Conservation (phyloP, 2,888 invertebrate genomes). For the Steinernema carpocapsae region DNA sequence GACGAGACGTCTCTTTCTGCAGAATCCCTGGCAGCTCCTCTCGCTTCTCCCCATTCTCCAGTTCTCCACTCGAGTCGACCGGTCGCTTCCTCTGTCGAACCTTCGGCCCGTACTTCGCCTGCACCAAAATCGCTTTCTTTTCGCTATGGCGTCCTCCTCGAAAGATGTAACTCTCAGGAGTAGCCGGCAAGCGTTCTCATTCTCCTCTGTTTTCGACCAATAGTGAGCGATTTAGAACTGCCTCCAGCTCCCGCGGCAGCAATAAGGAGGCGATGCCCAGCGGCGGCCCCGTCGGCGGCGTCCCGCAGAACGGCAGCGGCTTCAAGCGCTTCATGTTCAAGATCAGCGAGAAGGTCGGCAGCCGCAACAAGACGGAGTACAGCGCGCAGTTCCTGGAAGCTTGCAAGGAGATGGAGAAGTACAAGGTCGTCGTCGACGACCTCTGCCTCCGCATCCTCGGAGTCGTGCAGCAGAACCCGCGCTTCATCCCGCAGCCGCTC, state of each 20-base stretch:
- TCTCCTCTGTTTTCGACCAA: neutral
- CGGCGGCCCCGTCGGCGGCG: neutral
- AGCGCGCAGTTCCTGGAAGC: conserved; percentile 30
- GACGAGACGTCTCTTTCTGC: no score
- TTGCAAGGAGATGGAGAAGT: conserved; percentile 36
- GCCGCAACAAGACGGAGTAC: conserved; percentile 35
- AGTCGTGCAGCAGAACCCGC: conserved; percentile 18
- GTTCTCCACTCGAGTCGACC: no score
- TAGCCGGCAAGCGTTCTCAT: neutral
- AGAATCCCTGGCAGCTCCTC: no score
- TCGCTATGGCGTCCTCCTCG: neutral
- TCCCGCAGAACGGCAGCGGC: neutral
- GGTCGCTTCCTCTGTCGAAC: no score
- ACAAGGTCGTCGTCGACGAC: conserved; percentile 9
- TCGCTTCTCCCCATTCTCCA: no score
- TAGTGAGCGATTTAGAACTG: neutral
- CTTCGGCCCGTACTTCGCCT: no score
- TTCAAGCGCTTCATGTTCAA: conserved; percentile 31
- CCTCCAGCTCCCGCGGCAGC: conserved; percentile 6
- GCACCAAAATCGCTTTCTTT: no score
- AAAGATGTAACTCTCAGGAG: neutral
- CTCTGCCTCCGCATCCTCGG: neutral
- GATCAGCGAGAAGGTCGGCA: conserved; percentile 35
- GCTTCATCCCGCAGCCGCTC: neutral
- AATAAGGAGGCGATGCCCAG: conserved; percentile 14